Evolutionary conservation across 2,888 invertebrate species (phyloP).

Genomic region (Amiota minor): DNA sequence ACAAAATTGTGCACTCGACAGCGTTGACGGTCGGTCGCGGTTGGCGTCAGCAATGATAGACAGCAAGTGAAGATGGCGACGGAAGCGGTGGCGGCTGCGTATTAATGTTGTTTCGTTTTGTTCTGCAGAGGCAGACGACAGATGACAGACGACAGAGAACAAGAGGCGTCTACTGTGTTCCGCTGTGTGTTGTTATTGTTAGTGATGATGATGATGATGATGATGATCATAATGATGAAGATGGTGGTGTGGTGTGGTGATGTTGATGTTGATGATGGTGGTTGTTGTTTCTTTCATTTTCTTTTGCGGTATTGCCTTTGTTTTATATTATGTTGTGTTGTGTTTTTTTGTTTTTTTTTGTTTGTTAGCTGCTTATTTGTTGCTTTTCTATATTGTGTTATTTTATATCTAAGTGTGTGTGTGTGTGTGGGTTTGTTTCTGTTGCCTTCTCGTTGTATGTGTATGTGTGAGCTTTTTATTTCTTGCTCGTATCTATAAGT

Average conservation of each 20-base stretch:
- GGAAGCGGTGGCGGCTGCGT: conserved; percentile 44
- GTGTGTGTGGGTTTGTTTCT: conserved; percentile 23
- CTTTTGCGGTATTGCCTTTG: conserved; percentile 59
- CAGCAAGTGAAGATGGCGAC: not conserved
- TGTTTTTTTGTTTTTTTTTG: conserved; percentile 22
- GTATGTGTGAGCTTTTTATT: not conserved
- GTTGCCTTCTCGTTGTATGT: conserved; percentile 12
- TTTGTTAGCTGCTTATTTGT: not conserved
- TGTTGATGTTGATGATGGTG: conserved; percentile 50
- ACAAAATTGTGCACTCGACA: conserved; percentile 67
- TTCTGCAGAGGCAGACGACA: not conserved
- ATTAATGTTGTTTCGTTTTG: conserved; percentile 39
- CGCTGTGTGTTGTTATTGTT: conserved; percentile 41
- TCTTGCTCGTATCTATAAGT: conserved; percentile 23
- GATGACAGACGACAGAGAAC: no score
- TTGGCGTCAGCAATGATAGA: conserved; percentile 5
- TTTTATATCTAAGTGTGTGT: conserved; percentile 31
- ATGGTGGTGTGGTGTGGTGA: conserved; percentile 27
- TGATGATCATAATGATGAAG: conserved; percentile 28
- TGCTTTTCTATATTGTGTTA: not conserved
- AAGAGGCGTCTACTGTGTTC: conserved; percentile 27
- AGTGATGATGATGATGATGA: conserved; percentile 26
- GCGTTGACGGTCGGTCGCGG: conserved; percentile 30
- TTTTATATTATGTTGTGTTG: conserved; percentile 45
- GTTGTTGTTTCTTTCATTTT: conserved; percentile 67